A percentile compares a stretch with the other conserved stretches of the same genome.
Evolutionary conservation across 2,797 vertebrate species (phyloP).

Genomic region (Lepus oiostolus): DNA sequence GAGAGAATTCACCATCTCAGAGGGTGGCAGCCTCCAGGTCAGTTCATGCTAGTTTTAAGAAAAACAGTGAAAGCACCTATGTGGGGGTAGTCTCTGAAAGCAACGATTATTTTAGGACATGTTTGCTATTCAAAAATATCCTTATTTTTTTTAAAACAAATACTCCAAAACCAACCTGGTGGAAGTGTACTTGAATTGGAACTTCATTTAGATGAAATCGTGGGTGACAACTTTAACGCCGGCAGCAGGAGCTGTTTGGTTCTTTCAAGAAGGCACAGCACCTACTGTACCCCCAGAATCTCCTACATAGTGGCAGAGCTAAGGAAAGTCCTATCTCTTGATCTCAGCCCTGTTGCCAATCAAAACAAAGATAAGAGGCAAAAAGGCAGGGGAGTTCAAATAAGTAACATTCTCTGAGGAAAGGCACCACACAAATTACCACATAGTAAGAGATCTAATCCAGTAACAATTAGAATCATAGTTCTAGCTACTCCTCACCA

Average conservation of each 20-base stretch:
- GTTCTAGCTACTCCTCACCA: background rate
- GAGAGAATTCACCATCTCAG: background rate
- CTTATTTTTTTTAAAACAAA: background rate
- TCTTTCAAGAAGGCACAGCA: background rate
- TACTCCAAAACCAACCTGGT: background rate
- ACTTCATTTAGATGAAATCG: background rate
- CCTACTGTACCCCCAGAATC: background rate
- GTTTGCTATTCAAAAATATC: background rate
- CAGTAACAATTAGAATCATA: background rate
- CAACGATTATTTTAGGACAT: background rate
- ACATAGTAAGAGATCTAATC: background rate
- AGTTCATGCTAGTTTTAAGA: background rate
- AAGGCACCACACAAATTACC: background rate
- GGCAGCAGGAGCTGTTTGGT: background rate
- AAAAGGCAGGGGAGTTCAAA: background rate
- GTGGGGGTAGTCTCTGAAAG: background rate
- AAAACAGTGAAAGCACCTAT: background rate
- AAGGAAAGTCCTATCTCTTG: background rate
- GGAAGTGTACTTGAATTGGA: background rate
- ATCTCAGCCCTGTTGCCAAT: background rate
- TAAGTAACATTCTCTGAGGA: background rate
- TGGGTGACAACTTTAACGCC: background rate
- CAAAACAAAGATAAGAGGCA: background rate
- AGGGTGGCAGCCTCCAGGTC: background rate
- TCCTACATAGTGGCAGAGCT: background rate